Evolutionary conservation across 1,140 invertebrate genomes (phyloP).

Genomic region (Bombus superbus): DNA sequence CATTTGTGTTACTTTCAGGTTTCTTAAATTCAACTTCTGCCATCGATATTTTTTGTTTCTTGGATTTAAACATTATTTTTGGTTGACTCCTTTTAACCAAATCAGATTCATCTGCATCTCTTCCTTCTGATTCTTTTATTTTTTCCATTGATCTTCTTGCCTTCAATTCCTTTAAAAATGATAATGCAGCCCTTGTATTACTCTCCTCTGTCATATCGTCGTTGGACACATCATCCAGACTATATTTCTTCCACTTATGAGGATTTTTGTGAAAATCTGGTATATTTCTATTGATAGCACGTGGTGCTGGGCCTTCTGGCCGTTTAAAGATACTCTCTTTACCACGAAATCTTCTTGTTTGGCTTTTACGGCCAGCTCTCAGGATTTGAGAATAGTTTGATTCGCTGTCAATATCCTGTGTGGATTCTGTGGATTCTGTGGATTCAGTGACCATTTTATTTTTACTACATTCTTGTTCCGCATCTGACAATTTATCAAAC

Average conservation of each 20-base stretch:
- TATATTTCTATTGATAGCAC: slow-evolving; percentile 82
- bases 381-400: neutral
- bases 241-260: slow-evolving; percentile 90
- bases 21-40: slow-evolving; percentile 71
- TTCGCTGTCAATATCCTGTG: neutral
- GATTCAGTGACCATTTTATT: neutral
- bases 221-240: slow-evolving; percentile 87
- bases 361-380: slow-evolving; percentile 35
- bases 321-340: slow-evolving; percentile 91
- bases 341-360: slow-evolving; percentile 81
- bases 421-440: neutral
- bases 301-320: slow-evolving; percentile 85
- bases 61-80: slow-evolving; percentile 65
- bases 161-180: slow-evolving; percentile 87
- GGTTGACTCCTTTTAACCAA: slow-evolving; percentile 54
- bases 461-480: slow-evolving; percentile 65
- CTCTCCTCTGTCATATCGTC: slow-evolving; percentile 89
- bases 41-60: slow-evolving; percentile 63
- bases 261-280: slow-evolving; percentile 90
- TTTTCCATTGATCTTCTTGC: slow-evolving; percentile 79
- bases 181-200: slow-evolving; percentile 88
- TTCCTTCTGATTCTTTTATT: slow-evolving; percentile 70
- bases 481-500: slow-evolving; percentile 75
- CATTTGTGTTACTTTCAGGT: slow-evolving; percentile 24
- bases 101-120: slow-evolving; percentile 60